Conservation (phyloP, 2,888 invertebrate genomes). For the Cylloceria caligata region DNA sequence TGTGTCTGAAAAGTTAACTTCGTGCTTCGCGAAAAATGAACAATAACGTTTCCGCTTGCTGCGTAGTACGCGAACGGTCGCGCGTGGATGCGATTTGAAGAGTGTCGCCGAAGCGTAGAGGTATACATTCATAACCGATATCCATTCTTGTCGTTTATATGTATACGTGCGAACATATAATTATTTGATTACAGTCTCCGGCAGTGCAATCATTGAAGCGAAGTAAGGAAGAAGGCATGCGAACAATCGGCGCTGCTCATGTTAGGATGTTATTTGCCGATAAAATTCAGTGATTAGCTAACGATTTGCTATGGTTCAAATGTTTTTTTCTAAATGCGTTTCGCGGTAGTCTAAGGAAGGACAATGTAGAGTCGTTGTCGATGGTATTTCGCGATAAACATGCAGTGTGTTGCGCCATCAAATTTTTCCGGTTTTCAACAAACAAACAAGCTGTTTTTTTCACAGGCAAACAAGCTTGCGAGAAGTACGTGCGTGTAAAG, state of each 20-base stretch:
- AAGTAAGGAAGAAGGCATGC: background rate
- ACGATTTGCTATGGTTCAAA: background rate
- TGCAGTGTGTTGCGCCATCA: background rate
- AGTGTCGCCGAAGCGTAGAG: background rate
- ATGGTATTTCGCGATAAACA: background rate
- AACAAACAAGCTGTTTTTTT: too few species aligned
- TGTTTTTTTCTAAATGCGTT: background rate
- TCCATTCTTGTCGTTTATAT: background rate
- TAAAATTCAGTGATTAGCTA: background rate
- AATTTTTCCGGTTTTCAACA: too few species aligned
- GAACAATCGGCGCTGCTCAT: background rate
- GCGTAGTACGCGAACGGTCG: background rate
- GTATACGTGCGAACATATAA: slow-evolving; percentile 1
- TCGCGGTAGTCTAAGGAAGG: background rate
- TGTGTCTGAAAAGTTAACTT: background rate
- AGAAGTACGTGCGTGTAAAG: background rate
- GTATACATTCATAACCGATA: background rate
- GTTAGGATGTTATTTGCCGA: background rate
- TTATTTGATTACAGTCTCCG: slow-evolving; percentile 37
- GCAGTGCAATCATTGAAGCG: slow-evolving; percentile 23
- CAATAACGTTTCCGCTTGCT: background rate
- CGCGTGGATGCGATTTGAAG: background rate
- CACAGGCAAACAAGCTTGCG: background rate
- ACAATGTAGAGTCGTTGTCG: slow-evolving; percentile 14
- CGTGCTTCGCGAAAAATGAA: background rate